These are phyloP conservation scores for Penaeus japonicus DNA, from an alignment of 1,140 invertebrate genomes.

Conservation along the genomic window DNA sequence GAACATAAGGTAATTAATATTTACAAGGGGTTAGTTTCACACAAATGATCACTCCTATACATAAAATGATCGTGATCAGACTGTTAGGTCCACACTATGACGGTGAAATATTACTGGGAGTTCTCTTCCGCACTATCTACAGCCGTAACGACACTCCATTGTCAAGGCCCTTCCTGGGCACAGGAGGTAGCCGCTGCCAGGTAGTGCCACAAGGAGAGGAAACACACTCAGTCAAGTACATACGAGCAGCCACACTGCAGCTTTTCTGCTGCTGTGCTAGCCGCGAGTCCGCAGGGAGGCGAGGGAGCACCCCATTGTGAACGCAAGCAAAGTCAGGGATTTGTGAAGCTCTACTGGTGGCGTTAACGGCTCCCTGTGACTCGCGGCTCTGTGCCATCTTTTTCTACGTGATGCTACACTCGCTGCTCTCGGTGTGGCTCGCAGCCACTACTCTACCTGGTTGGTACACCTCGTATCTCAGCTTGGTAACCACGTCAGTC, in stretches of 20 bases:
- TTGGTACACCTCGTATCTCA: constrained; percentile 99
- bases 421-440: constrained; percentile 50
- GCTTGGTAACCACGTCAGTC: constrained; percentile 95
- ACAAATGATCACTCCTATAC: no score
- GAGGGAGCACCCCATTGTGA: no score
- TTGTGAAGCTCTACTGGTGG: no score
- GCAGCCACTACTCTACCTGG: constrained; percentile 73
- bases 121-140: constrained; percentile 24
- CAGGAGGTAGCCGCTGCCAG: constrained; percentile 47
- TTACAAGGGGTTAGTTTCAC: no score
- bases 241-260: constrained; percentile 36
- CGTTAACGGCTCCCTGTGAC: neutral
- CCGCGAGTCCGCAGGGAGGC: constrained; percentile 5
- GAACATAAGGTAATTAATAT: no score
- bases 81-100: no score
- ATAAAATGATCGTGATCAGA: no score
- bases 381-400: constrained; percentile 39
- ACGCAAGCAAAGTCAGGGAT: no score
- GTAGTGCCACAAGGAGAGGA: constrained; percentile 47
- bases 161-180: constrained; percentile 23
- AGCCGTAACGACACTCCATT: constrained; percentile 35
- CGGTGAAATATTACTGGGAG: constrained; percentile 7
- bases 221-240: constrained; percentile 49
- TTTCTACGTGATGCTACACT: constrained; percentile 56
- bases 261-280: constrained; percentile 32